Conservation (phyloP, 2,113 vertebrate species). For the Entelurus aequoreus region DNA sequence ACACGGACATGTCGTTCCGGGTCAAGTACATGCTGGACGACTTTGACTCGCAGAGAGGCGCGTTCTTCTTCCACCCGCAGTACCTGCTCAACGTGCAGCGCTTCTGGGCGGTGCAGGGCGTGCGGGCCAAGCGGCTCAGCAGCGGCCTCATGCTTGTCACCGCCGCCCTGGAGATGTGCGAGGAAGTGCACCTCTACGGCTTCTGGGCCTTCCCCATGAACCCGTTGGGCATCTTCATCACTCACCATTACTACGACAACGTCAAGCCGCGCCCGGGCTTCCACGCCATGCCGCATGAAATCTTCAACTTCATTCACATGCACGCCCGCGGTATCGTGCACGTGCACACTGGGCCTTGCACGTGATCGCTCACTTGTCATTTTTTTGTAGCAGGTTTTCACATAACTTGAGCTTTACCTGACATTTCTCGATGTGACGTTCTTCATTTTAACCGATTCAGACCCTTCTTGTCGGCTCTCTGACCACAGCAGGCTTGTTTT, state of each 20-base stretch:
- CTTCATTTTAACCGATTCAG: constrained; percentile 16
- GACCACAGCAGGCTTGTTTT: constrained; percentile 55
- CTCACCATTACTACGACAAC: constrained; percentile 98
- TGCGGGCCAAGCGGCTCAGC: constrained; percentile 89
- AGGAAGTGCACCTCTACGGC: constrained; percentile 96
- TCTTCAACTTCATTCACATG: constrained; percentile 96
- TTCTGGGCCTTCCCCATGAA: constrained; percentile 99
- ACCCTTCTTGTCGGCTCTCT: background rate
- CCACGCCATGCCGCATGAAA: constrained; percentile 96
- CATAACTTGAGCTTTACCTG: constrained; percentile 17
- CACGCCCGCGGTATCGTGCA: constrained; percentile 90
- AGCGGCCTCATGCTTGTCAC: constrained; percentile 93
- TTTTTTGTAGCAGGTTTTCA: no score
- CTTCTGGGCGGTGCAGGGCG: constrained; percentile 91
- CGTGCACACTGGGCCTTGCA: constrained; percentile 86
- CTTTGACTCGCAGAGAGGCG: constrained; percentile 82
- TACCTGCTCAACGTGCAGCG: constrained; percentile 93
- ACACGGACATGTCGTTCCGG: constrained; percentile 92
- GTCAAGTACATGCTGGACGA: constrained; percentile 96
- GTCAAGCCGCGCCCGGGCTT: constrained; percentile 97
- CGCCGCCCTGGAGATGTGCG: constrained; percentile 90
- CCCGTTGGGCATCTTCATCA: constrained; percentile 89
- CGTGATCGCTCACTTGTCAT: constrained; percentile 43
- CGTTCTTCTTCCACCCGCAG: constrained; percentile 95
- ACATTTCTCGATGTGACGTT: constrained; percentile 19